Conservation (phyloP, 1,140 invertebrate genomes). For the Teleogryllus occipitalis region DNA sequence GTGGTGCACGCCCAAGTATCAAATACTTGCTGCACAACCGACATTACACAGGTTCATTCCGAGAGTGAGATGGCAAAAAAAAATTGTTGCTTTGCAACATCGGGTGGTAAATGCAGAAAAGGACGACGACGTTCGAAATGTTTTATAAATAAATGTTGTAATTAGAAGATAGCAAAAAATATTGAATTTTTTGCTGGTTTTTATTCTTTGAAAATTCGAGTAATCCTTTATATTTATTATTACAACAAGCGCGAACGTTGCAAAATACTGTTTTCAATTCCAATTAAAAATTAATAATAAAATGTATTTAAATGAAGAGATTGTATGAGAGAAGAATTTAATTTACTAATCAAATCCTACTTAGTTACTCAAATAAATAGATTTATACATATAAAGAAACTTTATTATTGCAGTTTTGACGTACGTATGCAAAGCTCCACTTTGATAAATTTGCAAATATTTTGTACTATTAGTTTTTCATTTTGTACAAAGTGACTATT, state of each 20-base stretch:
- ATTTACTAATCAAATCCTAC: slow-evolving; percentile 5
- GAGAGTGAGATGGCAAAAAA: neutral
- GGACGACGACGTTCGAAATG: neutral
- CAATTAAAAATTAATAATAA: slow-evolving; percentile 6
- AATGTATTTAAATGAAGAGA: slow-evolving; percentile 6
- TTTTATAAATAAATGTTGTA: slow-evolving; percentile 3
- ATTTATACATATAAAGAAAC: slow-evolving; percentile 8
- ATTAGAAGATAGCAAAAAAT: slow-evolving; percentile 1
- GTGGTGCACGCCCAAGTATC: neutral
- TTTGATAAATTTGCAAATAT: slow-evolving; percentile 21
- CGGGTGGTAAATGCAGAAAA: slow-evolving; percentile 3
- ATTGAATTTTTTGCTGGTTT: slow-evolving; percentile 5
- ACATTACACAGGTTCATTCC: slow-evolving; percentile 1
- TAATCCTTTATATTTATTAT: slow-evolving; percentile 6
- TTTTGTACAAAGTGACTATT: slow-evolving; percentile 20
- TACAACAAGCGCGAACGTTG: neutral
- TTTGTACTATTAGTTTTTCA: slow-evolving; percentile 19
- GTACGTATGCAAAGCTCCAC: slow-evolving; percentile 15
- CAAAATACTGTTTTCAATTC: slow-evolving; percentile 5
- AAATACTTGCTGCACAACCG: neutral
- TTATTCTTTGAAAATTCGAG: slow-evolving; percentile 5
- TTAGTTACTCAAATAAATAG: slow-evolving; percentile 6
- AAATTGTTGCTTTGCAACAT: neutral
- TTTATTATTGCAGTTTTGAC: slow-evolving; percentile 17
- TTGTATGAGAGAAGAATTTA: slow-evolving; percentile 2